phyloP scores from a whole-genome alignment of 1,140 invertebrate species.

The Drosophila cardini region DNA sequence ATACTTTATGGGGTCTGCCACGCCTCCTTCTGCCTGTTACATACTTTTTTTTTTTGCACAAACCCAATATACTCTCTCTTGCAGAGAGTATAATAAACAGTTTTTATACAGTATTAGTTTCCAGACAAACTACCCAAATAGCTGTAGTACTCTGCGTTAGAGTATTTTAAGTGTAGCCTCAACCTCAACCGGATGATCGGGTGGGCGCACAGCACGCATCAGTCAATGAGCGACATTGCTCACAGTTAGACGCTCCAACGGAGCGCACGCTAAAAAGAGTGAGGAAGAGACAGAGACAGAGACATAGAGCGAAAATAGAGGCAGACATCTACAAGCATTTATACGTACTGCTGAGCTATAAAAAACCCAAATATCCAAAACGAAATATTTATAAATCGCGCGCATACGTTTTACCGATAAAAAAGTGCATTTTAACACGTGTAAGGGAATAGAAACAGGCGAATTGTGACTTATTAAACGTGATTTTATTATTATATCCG shows the following conservation, averaged over 20 bases:
- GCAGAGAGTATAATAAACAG: no score
- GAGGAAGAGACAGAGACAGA: no score
- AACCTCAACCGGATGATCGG: constrained; percentile 19
- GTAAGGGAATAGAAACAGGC: constrained; percentile 14
- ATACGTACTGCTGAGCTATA: constrained; percentile 31
- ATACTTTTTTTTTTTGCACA: no score
- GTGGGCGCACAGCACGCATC: constrained; percentile 24
- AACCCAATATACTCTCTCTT: no score
- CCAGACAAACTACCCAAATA: no score
- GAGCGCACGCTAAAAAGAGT: not conserved
- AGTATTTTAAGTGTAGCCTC: constrained; percentile 4
- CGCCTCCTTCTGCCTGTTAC: no score
- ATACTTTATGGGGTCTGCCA: no score
- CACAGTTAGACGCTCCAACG: constrained; percentile 42
- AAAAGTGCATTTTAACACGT: constrained; percentile 72
- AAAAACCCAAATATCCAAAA: constrained; percentile 22
- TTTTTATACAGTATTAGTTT: no score
- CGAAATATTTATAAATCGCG: constrained; percentile 61
- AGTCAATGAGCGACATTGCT: constrained; percentile 60
- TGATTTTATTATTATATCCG: not conserved
- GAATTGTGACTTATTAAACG: constrained; percentile 4
- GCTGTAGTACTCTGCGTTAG: not conserved
- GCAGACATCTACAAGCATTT: not conserved
- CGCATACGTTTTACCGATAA: constrained; percentile 23
- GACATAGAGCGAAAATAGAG: constrained; percentile 3